phyloP scores from a whole-genome alignment of 2,888 invertebrate species.

The Mesochorus sp. region DNA sequence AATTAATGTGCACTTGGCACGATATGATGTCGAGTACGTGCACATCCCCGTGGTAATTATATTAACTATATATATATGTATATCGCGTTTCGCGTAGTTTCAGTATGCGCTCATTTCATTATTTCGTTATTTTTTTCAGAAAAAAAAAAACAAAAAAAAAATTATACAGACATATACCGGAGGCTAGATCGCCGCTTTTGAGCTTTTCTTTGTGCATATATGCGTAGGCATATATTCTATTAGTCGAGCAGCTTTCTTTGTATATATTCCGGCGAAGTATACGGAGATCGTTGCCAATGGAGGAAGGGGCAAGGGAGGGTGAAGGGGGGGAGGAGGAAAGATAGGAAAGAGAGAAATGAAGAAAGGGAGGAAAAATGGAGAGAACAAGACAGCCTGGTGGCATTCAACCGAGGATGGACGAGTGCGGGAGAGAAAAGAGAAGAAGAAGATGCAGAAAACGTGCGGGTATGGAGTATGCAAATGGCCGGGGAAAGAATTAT shows the following conservation, averaged over 20 bases:
- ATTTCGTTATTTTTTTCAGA: no score
- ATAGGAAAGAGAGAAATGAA: not conserved
- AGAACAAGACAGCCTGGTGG: conserved; percentile 1
- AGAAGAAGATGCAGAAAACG: conserved; percentile 17
- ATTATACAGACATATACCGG: no score
- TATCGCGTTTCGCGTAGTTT: no score
- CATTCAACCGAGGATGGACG: conserved; percentile 18
- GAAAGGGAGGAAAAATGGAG: not conserved
- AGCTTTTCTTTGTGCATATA: no score
- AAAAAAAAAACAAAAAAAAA: no score
- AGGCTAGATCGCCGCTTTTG: no score
- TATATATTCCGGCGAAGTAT: not conserved
- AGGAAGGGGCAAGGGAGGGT: not conserved
- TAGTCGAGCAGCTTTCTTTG: conserved; percentile 6
- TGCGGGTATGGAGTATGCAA: conserved; percentile 42
- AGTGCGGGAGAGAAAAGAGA: not conserved
- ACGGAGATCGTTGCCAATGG: conserved; percentile 19
- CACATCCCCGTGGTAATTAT: no score
- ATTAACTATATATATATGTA: no score
- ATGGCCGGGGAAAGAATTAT: conserved; percentile 37
- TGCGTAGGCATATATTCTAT: no score
- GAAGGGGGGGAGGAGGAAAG: not conserved
- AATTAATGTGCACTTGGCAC: no score
- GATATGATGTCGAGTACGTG: no score
- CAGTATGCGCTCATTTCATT: no score